Conservation (phyloP, 2,797 vertebrate species). For the Eupleurogrammus muticus region DNA sequence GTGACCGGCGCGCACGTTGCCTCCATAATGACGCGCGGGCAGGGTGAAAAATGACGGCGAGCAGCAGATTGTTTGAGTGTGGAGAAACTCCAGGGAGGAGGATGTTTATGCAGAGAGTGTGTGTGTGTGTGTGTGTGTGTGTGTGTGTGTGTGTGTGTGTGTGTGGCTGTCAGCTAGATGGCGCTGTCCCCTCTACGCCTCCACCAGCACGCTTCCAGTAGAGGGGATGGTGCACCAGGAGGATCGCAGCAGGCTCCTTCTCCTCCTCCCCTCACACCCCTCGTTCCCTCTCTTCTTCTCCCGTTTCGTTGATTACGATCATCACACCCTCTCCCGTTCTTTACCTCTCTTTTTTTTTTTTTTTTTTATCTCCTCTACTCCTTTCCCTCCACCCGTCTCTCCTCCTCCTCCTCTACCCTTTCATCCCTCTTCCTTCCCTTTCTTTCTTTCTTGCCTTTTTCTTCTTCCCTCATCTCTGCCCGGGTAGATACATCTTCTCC, state of each 20-base stretch:
- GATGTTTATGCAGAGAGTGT: slow-evolving; percentile 30
- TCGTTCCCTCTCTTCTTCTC: not conserved
- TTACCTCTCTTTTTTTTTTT: not conserved
- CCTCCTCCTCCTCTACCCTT: not conserved
- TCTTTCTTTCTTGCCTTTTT: not conserved
- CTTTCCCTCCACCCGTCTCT: not conserved
- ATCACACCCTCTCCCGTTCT: not conserved
- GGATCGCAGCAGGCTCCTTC: slow-evolving; percentile 2
- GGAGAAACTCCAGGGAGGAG: slow-evolving; percentile 27
- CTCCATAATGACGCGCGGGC: slow-evolving; percentile 34
- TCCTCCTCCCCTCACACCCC: not conserved
- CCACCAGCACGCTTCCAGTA: slow-evolving; percentile 15
- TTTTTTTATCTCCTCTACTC: not conserved
- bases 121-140: slow-evolving; percentile 20
- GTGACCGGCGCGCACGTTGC: slow-evolving; percentile 43
- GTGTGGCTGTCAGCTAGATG: slow-evolving; percentile 45
- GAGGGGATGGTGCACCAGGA: slow-evolving; percentile 9
- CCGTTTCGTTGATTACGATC: not conserved
- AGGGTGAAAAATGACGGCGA: slow-evolving; percentile 50
- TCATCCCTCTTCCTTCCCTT: not conserved
- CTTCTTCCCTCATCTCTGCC: too few relatives aligned
- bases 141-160: slow-evolving; percentile 7
- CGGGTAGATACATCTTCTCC: too few relatives aligned
- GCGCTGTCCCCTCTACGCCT: slow-evolving; percentile 44
- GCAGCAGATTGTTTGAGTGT: slow-evolving; percentile 40